Evolutionary conservation across 2,113 vertebrate species (phyloP).

Genomic region (Hemiprocne comata): DNA sequence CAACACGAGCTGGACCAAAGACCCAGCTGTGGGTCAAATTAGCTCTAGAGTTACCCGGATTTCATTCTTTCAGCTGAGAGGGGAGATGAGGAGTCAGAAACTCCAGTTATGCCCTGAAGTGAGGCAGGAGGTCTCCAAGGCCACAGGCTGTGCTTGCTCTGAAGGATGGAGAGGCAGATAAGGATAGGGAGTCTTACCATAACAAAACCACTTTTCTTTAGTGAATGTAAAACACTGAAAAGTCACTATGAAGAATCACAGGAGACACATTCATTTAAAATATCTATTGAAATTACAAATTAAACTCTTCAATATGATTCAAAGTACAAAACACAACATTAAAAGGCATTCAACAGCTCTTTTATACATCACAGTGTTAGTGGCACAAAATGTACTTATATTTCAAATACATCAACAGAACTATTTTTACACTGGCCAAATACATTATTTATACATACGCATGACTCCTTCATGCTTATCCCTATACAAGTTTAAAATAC

Average conservation of each 20-base stretch:
- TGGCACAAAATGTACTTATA: conserved; percentile 82
- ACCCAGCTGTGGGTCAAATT: background rate
- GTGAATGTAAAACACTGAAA: background rate
- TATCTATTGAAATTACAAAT: conserved; percentile 81
- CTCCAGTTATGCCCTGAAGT: background rate
- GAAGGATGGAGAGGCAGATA: background rate
- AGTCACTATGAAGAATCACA: conserved; percentile 18
- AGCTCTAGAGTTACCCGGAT: background rate
- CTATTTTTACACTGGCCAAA: conserved; percentile 64
- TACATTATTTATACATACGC: conserved; percentile 67
- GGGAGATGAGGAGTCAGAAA: background rate
- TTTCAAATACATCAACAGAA: conserved; percentile 70
- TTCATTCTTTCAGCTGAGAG: background rate
- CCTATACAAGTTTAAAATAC: conserved; percentile 74
- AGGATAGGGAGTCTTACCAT: background rate
- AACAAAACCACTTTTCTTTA: background rate
- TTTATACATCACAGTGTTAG: conserved; percentile 91
- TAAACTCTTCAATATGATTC: conserved; percentile 64
- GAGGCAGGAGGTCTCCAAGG: background rate
- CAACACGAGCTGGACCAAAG: background rate
- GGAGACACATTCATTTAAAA: conserved; percentile 73
- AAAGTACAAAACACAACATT: conserved; percentile 80
- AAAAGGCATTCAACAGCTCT: conserved; percentile 77
- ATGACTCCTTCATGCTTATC: conserved; percentile 75
- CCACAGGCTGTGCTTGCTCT: background rate